Evolutionary conservation across 2,888 invertebrate species (phyloP).

Genomic region (Leptogaster cylindrica): DNA sequence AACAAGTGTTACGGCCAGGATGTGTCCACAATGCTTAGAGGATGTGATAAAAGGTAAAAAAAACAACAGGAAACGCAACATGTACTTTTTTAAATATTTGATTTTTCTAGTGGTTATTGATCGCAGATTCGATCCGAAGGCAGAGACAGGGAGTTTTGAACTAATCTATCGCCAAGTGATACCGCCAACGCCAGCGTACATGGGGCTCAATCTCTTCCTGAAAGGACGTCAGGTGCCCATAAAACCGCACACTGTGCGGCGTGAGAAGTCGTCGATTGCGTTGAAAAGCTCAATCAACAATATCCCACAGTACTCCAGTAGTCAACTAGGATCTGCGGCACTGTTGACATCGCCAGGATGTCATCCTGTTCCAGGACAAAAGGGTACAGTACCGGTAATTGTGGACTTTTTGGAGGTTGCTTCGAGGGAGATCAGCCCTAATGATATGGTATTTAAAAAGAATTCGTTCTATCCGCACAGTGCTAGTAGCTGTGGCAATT

Average conservation of each 20-base stretch:
- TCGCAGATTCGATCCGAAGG: constrained; percentile 71
- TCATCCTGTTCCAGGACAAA: too few relatives aligned
- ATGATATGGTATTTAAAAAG: constrained; percentile 27
- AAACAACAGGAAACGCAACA: too few relatives aligned
- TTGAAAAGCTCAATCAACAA: too few relatives aligned
- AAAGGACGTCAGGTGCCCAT: constrained; percentile 59
- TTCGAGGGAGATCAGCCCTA: neutral
- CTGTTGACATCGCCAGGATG: too few relatives aligned
- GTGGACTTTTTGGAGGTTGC: neutral
- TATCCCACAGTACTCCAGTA: neutral
- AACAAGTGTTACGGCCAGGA: constrained; percentile 83
- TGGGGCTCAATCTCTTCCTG: constrained; percentile 65
- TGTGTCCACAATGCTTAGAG: constrained; percentile 87
- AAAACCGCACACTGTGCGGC: constrained; percentile 51
- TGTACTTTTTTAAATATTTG: too few relatives aligned
- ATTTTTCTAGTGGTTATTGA: constrained; percentile 76
- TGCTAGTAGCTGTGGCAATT: neutral
- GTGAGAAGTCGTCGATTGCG: constrained; percentile 31
- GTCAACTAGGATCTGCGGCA: too few relatives aligned
- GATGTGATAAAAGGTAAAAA: constrained; percentile 86
- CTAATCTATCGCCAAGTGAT: constrained; percentile 78
- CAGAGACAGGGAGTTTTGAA: constrained; percentile 83
- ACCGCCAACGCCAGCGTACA: constrained; percentile 80
- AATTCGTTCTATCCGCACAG: constrained; percentile 12
- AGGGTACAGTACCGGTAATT: neutral